Conservation (phyloP, 2,797 vertebrate species). For the Saxicola maurus region DNA sequence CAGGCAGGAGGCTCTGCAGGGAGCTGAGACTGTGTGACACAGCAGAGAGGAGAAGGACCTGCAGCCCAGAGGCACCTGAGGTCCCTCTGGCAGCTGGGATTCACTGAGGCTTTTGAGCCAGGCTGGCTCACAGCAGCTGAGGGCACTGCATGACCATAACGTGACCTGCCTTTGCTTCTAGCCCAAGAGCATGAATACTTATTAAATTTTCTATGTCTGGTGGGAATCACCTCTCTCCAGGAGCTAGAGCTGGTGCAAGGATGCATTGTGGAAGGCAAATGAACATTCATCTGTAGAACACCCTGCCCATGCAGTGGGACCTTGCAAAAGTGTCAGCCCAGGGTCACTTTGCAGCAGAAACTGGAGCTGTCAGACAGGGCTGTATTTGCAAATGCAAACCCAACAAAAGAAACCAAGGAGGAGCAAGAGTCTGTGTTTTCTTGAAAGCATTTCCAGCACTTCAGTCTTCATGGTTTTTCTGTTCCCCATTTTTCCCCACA, state of each 20-base stretch:
- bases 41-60: background rate
- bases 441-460: background rate
- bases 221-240: background rate
- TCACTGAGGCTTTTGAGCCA: background rate
- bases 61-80: slow-evolving; percentile 26
- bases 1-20: background rate
- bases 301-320: background rate
- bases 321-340: background rate
- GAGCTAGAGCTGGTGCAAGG: background rate
- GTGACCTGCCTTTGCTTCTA: background rate
- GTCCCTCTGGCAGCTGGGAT: background rate
- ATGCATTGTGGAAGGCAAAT: background rate
- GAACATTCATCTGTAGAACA: background rate
- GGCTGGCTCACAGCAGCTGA: background rate
- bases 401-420: background rate
- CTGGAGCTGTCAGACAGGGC: background rate
- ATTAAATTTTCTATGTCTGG: background rate
- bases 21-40: background rate
- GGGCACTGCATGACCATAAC: background rate
- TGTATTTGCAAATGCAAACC: background rate
- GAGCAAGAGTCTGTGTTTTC: background rate
- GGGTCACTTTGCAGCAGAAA: background rate
- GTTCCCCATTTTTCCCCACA: fast-evolving
- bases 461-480: background rate
- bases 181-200: background rate